Conservation (phyloP, 2,888 invertebrate species). For the Drosophila buzzatii region DNA sequence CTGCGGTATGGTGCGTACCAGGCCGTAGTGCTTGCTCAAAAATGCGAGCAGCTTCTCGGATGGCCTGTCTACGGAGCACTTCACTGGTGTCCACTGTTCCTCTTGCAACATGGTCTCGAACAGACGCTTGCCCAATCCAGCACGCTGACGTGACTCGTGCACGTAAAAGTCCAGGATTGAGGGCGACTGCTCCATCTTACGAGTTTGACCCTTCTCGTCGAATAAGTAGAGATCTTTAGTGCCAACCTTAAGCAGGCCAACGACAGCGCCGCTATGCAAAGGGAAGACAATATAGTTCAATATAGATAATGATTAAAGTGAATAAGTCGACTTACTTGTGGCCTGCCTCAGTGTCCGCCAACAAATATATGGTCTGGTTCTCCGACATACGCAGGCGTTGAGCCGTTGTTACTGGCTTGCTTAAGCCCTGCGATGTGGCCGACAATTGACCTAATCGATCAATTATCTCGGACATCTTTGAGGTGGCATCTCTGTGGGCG, state of each 20-base stretch:
- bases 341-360: constrained; percentile 85
- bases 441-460: constrained; percentile 91
- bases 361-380: constrained; percentile 84
- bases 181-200: constrained; percentile 92
- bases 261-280: constrained; percentile 88
- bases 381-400: constrained; percentile 88
- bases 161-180: constrained; percentile 98
- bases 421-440: constrained; percentile 90
- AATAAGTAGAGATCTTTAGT: constrained; percentile 95
- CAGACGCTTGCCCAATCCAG: constrained; percentile 93
- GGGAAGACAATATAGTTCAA: neutral
- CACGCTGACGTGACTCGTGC: constrained; percentile 92
- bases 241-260: constrained; percentile 96
- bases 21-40: constrained; percentile 92
- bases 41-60: constrained; percentile 95
- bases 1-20: constrained; percentile 89
- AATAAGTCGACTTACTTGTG: constrained; percentile 86
- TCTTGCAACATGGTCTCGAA: constrained; percentile 95
- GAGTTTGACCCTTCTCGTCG: constrained; percentile 89
- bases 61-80: constrained; percentile 96
- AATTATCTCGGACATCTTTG: constrained; percentile 88
- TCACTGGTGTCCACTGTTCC: constrained; percentile 88
- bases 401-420: constrained; percentile 90
- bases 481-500: constrained; percentile 87
- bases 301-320: neutral